Conservation (phyloP, 2,113 vertebrate species). For the Monopterus albus region DNA sequence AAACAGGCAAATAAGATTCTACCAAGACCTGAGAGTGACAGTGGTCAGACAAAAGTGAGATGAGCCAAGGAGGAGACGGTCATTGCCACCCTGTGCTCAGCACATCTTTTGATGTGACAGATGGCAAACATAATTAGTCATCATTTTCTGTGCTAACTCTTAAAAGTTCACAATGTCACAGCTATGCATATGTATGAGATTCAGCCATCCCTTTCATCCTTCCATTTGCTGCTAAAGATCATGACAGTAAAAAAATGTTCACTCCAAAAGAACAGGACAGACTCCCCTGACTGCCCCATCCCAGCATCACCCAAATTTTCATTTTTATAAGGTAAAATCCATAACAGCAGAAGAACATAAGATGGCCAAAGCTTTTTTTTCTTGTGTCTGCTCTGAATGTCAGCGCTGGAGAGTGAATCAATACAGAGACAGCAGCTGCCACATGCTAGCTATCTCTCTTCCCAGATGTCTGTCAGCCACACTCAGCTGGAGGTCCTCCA, state of each 20-base stretch:
- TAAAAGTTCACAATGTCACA: slow-evolving; percentile 64
- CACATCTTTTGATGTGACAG: slow-evolving; percentile 73
- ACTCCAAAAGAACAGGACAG: slow-evolving; percentile 6
- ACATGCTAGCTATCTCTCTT: slow-evolving; percentile 64
- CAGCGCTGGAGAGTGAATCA: slow-evolving; percentile 69
- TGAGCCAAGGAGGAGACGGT: slow-evolving; percentile 39
- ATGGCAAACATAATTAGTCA: slow-evolving; percentile 76
- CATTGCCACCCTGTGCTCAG: slow-evolving; percentile 66
- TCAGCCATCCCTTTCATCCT: slow-evolving; percentile 41
- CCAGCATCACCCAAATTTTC: slow-evolving; percentile 57
- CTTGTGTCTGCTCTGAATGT: slow-evolving; percentile 66
- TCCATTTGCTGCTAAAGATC: slow-evolving; percentile 32
- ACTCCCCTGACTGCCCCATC: slow-evolving; percentile 36
- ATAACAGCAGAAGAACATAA: slow-evolving; percentile 58
- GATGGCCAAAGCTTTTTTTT: slow-evolving; percentile 55
- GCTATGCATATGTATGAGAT: slow-evolving; percentile 72
- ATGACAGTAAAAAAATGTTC: slow-evolving; percentile 53
- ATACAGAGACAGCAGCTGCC: slow-evolving; percentile 72
- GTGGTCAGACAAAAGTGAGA: slow-evolving; percentile 34
- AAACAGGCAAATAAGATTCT: slow-evolving; percentile 54
- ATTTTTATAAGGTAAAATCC: slow-evolving; percentile 62
- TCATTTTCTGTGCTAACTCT: slow-evolving; percentile 69
- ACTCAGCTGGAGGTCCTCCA: slow-evolving; percentile 71
- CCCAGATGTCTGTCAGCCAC: slow-evolving; percentile 72
- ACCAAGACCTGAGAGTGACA: slow-evolving; percentile 38